Evolutionary conservation across 2,888 invertebrate species (phyloP).

Genomic region (Drosophila ezoana): DNA sequence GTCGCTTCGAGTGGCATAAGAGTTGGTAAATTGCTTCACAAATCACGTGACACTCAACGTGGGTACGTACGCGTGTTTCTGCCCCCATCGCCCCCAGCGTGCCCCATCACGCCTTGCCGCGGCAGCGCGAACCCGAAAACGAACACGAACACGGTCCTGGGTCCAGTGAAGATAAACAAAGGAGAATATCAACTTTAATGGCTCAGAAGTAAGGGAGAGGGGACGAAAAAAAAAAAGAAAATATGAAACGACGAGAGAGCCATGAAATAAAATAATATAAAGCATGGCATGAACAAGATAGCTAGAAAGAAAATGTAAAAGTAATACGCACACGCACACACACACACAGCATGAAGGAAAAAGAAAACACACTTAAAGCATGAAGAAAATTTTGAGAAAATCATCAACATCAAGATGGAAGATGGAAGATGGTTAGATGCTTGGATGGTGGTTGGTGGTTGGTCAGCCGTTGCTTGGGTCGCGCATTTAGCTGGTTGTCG

Average conservation of each 20-base stretch:
- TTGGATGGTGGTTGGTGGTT: neutral
- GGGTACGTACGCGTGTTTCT: conserved; percentile 20
- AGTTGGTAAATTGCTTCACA: conserved; percentile 53
- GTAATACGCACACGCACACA: conserved; percentile 5
- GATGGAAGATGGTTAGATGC: conserved; percentile 3
- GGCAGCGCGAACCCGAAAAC: neutral
- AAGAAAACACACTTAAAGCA: conserved; percentile 12
- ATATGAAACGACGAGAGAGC: conserved; percentile 45
- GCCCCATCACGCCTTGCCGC: neutral
- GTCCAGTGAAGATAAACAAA: conserved; percentile 50
- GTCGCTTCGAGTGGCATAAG: conserved; percentile 28
- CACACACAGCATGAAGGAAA: neutral
- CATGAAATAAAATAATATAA: conserved; percentile 59
- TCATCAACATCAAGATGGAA: conserved; percentile 66
- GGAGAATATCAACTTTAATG: conserved; percentile 63
- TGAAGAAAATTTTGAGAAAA: conserved; percentile 66
- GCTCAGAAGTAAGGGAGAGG: conserved; percentile 11
- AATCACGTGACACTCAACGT: conserved; percentile 56
- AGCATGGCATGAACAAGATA: conserved; percentile 37
- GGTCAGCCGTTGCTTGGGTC: conserved; percentile 12
- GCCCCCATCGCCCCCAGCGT: too few species aligned
- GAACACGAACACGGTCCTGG: conserved; percentile 19
- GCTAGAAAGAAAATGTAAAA: conserved; percentile 27
- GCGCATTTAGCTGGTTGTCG: conserved; percentile 69
- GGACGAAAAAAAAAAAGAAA: conserved; percentile 18